Evolutionary conservation across 2,888 invertebrate species (phyloP).

Genomic region (Ophion obscuratus): DNA sequence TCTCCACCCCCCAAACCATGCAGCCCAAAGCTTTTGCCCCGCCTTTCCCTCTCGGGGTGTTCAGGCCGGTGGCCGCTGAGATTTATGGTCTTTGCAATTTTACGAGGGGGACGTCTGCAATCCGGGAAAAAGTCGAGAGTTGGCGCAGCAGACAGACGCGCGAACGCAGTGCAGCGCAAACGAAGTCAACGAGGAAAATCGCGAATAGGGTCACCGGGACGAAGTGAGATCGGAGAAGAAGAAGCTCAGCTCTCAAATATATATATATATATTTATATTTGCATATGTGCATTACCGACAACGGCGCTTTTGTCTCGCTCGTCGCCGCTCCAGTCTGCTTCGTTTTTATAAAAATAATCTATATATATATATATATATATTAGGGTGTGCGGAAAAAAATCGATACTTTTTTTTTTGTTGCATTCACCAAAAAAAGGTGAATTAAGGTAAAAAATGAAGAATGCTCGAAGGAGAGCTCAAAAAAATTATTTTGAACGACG

Average conservation of each 20-base stretch:
- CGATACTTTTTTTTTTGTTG: too few species aligned
- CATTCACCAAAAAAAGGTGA: too few species aligned
- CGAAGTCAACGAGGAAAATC: constrained; percentile 39
- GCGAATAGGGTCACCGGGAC: constrained; percentile 57
- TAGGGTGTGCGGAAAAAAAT: too few species aligned
- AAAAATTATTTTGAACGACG: too few species aligned
- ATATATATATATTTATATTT: background rate
- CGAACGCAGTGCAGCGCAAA: background rate
- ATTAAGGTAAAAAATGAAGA: too few species aligned
- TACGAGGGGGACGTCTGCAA: constrained; percentile 49
- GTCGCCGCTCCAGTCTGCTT: too few species aligned
- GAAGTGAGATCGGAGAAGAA: constrained; percentile 18
- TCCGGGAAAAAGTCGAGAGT: constrained; percentile 46
- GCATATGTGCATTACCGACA: background rate
- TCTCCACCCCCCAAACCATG: background rate
- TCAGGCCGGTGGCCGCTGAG: constrained; percentile 26
- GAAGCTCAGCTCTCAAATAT: background rate
- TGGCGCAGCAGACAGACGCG: constrained; percentile 11
- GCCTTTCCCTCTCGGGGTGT: constrained; percentile 2
- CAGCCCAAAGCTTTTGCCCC: constrained; percentile 20
- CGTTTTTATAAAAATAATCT: too few species aligned
- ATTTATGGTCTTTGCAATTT: constrained; percentile 60
- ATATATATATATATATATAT: background rate
- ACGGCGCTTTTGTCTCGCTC: background rate
- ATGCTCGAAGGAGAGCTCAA: too few species aligned